Conservation (phyloP, 1,140 invertebrate genomes). For the Magallana gigas region DNA sequence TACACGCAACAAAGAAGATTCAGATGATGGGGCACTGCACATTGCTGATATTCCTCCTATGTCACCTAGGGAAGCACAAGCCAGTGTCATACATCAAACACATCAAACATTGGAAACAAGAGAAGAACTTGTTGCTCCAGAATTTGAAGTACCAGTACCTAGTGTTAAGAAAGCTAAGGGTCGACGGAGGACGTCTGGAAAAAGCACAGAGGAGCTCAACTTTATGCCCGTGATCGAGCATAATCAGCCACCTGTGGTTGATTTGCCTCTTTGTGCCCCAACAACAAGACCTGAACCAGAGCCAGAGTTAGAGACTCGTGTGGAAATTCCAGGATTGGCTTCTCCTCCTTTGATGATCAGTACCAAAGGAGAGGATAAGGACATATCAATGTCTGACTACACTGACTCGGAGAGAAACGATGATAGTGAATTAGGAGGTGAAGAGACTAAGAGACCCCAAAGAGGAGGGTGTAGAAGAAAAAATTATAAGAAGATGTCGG, state of each 20-base stretch:
- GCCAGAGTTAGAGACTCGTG: not conserved
- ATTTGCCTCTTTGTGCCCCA: not conserved
- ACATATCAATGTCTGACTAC: conserved; percentile 32
- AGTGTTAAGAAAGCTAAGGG: not conserved
- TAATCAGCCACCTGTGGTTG: not conserved
- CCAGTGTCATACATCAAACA: not conserved
- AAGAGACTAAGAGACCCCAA: conserved; percentile 43
- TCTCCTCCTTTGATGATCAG: not conserved
- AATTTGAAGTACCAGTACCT: conserved; percentile 21
- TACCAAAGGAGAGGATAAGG: conserved; percentile 33
- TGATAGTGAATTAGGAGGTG: conserved; percentile 35
- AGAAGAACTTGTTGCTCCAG: not conserved
- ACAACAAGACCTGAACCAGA: not conserved
- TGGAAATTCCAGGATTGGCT: not conserved
- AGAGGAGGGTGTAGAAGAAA: conserved; percentile 58
- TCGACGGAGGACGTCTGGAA: conserved; percentile 16
- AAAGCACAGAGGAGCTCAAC: not conserved
- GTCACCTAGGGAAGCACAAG: not conserved
- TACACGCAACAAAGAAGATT: conserved; percentile 50
- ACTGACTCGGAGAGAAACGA: conserved; percentile 40
- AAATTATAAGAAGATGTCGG: conserved; percentile 69
- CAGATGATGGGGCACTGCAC: conserved; percentile 58
- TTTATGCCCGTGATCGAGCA: not conserved
- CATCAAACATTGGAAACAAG: not conserved
- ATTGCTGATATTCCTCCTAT: conserved; percentile 56